Conservation (phyloP, 2,113 vertebrate species). For the Neopipo cinnamomea region DNA sequence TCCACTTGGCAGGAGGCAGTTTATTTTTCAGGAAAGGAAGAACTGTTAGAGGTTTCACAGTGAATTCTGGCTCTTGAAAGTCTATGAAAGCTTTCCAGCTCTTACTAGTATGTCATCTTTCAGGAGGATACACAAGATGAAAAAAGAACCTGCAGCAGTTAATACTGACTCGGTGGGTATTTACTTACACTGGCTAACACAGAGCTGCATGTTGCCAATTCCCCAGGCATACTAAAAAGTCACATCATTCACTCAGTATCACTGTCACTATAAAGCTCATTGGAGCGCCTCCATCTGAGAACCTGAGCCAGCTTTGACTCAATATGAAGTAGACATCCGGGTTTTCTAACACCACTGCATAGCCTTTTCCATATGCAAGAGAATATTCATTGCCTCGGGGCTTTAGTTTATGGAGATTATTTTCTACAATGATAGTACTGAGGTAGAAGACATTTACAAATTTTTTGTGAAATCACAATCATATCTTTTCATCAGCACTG, state of each 20-base stretch:
- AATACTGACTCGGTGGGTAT: neutral
- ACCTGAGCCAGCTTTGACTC: constrained; percentile 20
- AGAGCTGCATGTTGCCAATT: neutral
- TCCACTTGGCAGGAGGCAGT: neutral
- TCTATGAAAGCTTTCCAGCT: neutral
- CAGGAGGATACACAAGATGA: neutral
- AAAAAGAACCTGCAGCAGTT: neutral
- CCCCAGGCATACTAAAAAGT: neutral
- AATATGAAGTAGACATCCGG: neutral
- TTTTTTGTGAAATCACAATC: neutral
- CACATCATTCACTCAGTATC: constrained; percentile 13
- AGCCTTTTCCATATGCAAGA: neutral
- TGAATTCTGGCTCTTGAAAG: neutral
- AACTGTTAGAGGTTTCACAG: neutral
- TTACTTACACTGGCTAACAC: neutral
- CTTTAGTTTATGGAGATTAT: neutral
- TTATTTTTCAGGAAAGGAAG: neutral
- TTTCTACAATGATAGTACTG: neutral
- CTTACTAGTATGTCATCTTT: neutral
- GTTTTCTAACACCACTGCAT: neutral
- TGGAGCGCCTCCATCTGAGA: neutral
- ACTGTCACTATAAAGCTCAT: neutral
- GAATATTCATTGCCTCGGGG: neutral
- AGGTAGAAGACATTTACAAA: neutral
- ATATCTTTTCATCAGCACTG: neutral